Base-by-base conservation (phyloP, 2,113 vertebrate species). In the Microtus pennsylvanicus region DNA sequence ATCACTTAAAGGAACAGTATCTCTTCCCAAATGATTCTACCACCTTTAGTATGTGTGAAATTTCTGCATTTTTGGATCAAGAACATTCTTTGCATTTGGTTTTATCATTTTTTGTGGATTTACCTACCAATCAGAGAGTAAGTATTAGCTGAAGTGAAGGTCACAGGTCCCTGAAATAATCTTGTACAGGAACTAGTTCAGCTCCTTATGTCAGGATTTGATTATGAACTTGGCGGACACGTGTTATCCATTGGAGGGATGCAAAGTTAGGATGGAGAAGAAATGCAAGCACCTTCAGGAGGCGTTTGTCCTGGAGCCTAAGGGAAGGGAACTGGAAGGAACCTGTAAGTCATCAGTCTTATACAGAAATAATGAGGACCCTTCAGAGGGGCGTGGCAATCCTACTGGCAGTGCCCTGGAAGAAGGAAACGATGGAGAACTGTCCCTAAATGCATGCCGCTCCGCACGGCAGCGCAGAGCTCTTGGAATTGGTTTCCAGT, bases 31-130 rank as follows among this genome's bases (percentile, higher is more conserved):
- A 26, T 86, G 33, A 69, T 26, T 90, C 28, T 58, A 72, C 45
- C 30, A 55, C n/a, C 22, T 5, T 89, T 33, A 74, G 52, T 9
- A 69, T 88, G 26, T n/a, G 24, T 13, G 65, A 52, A 89, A 81
- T 88, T 72, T 24, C 38, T 47, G 21, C 5, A 14, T 92, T 55
- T 75, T 69, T 70, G 33, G 12, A 85, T 93, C 17, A 17, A 30
- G 0, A 78, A 24, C 77, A 92, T 30, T 77, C 5, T 42, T 90
- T 86, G 33, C 22, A 30, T 78, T 55, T 0, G 61, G 30, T 4
- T 50, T 96, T 91, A 75, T 11, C 30, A 12, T 63, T 75, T 83
- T 52, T 45, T 78, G 83, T 80, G 80, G 17, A 63, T 93, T 87
- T 30, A 52, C 35, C 78, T 47, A 87, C 16, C 33, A 52, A 13